Evolutionary conservation across 2,797 vertebrate species (phyloP).

Genomic region (Sparidentex hasta): DNA sequence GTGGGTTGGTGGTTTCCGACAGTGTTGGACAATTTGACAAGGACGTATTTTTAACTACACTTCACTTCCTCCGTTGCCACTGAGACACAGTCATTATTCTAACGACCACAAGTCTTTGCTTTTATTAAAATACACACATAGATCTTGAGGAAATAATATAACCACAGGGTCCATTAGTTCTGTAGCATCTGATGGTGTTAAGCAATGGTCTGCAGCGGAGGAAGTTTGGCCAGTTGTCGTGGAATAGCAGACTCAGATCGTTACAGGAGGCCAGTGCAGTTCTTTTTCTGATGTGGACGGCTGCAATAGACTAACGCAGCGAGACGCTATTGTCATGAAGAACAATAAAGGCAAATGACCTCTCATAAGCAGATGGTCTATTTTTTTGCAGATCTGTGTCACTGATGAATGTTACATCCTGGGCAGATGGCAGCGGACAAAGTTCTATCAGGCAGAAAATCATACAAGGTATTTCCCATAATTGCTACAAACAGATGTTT

Average conservation of each 20-base stretch:
- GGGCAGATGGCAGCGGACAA: slow-evolving; percentile 73
- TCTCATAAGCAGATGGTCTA: slow-evolving; percentile 59
- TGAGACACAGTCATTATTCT: neutral
- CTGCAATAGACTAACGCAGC: slow-evolving; percentile 5
- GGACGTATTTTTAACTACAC: neutral
- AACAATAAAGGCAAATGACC: slow-evolving; percentile 48
- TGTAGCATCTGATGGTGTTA: neutral
- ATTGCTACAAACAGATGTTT: slow-evolving; percentile 82
- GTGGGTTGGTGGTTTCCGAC: neutral
- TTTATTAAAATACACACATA: neutral
- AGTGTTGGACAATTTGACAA: slow-evolving; percentile 16
- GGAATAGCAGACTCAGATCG: neutral
- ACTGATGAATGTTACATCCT: slow-evolving; percentile 70
- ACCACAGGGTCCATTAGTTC: neutral
- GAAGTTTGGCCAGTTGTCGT: neutral
- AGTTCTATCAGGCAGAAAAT: slow-evolving; percentile 77
- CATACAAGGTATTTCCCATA: slow-evolving; percentile 75
- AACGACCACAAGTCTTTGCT: neutral
- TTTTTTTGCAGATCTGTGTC: slow-evolving; percentile 55
- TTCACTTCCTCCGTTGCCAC: neutral
- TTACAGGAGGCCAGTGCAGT: neutral
- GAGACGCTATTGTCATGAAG: slow-evolving; percentile 27
- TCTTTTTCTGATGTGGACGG: neutral
- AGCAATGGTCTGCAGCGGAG: neutral
- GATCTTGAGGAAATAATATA: neutral